Conservation (phyloP, 2,888 invertebrate genomes). For the Dioctria linearis region DNA sequence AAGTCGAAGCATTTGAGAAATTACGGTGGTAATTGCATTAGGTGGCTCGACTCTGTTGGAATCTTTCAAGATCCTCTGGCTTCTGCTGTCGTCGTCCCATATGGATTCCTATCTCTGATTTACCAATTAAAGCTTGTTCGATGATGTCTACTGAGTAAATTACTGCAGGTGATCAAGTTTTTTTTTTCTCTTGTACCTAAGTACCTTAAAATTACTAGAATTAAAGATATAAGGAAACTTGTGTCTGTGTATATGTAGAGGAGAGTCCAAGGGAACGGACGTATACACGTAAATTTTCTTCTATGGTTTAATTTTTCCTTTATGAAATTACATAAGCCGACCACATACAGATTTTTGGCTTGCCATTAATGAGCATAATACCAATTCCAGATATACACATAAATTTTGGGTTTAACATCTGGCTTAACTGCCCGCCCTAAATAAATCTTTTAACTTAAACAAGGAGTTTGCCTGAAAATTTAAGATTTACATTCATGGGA, state of each 20-base stretch:
- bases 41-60: conserved; percentile 2
- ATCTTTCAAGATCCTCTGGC: neutral
- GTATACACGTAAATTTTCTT: too few species aligned
- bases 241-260: too few species aligned
- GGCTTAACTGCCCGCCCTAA: conserved; percentile 16
- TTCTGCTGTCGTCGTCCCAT: neutral
- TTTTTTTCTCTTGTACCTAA: too few species aligned
- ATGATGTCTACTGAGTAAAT: neutral
- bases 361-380: too few species aligned
- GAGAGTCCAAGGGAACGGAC: too few species aligned
- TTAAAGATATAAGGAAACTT: too few species aligned
- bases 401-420: conserved; percentile 34
- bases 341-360: too few species aligned
- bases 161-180: too few species aligned
- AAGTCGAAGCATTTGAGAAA: conserved; percentile 42
- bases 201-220: too few species aligned
- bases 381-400: conserved; percentile 6
- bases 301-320: too few species aligned
- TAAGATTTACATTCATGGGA: conserved; percentile 29
- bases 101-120: neutral
- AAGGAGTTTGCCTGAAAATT: conserved; percentile 13
- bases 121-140: conserved; percentile 27
- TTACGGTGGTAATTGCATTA: conserved; percentile 40
- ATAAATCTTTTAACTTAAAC: conserved; percentile 13
- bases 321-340: too few species aligned